phyloP scores from a whole-genome alignment of 2,888 invertebrate species.

The Melinopterus prodromus region DNA sequence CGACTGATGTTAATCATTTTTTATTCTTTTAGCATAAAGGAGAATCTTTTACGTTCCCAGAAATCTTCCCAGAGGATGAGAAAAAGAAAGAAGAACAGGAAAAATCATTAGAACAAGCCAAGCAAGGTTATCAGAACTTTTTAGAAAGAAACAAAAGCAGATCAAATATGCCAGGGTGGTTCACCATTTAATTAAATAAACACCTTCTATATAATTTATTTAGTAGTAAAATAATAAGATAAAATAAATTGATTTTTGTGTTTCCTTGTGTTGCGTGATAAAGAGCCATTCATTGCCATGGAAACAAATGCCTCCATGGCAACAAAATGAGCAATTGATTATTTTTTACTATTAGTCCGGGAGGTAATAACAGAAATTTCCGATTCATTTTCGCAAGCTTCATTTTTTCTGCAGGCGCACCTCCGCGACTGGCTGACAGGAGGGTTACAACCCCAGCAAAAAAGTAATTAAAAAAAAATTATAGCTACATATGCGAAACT shows the following conservation, averaged over 20 bases:
- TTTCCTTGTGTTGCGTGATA: too few relatives aligned
- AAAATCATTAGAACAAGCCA: constrained; percentile 69
- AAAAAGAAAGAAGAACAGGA: constrained; percentile 67
- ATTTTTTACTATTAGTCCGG: too few relatives aligned
- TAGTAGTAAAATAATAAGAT: constrained; percentile 9
- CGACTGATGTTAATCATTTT: background rate
- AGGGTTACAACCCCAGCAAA: too few relatives aligned
- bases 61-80: constrained; percentile 65
- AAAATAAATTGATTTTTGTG: background rate
- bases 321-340: too few relatives aligned
- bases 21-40: constrained; percentile 68
- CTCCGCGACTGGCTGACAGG: too few relatives aligned
- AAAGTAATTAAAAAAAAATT: too few relatives aligned
- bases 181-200: constrained; percentile 65
- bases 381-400: too few relatives aligned
- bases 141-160: constrained; percentile 72
- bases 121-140: constrained; percentile 68
- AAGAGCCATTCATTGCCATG: too few relatives aligned
- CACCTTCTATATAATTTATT: background rate
- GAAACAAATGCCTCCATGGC: too few relatives aligned
- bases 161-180: constrained; percentile 83
- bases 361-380: too few relatives aligned
- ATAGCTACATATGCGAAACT: too few relatives aligned
- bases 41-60: constrained; percentile 78
- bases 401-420: too few relatives aligned